phyloP scores from a whole-genome alignment of 2,888 invertebrate species.

The Tinea pellionella region DNA sequence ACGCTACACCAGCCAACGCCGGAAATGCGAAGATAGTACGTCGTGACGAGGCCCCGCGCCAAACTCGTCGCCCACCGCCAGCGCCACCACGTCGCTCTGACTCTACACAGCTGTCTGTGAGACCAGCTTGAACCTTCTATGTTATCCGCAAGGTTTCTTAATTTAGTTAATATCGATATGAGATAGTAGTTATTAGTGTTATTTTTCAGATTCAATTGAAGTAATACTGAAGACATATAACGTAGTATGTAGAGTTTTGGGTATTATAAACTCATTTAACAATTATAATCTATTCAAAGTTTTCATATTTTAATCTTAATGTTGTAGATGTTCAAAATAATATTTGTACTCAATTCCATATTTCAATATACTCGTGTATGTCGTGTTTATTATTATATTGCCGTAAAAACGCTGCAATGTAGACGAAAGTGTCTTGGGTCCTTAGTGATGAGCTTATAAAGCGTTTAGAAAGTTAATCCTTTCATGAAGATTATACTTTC shows the following conservation, averaged over 20 bases:
- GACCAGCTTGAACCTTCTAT: not conserved
- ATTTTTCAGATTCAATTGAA: no score
- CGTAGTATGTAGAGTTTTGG: not conserved
- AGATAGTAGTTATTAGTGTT: no score
- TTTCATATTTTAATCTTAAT: not conserved
- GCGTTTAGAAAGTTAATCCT: not conserved
- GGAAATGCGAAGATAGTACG: slow-evolving; percentile 34
- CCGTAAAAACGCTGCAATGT: not conserved
- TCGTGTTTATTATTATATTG: not conserved
- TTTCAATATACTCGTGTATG: not conserved
- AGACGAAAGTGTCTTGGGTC: not conserved
- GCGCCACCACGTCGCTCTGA: slow-evolving; percentile 92
- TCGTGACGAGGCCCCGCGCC: slow-evolving; percentile 45
- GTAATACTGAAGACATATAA: no score
- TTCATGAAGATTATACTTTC: not conserved
- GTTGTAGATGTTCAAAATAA: not conserved
- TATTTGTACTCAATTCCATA: not conserved
- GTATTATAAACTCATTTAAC: not conserved
- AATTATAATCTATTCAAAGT: not conserved
- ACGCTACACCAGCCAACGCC: slow-evolving; percentile 26
- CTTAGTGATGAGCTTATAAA: slow-evolving; percentile 1
- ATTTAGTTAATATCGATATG: no score
- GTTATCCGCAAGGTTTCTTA: not conserved
- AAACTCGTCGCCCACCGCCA: slow-evolving; percentile 84
- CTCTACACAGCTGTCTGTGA: slow-evolving; percentile 75